Base-by-base conservation (phyloP, 2,113 vertebrate genomes). In the Microtus pennsylvanicus region DNA sequence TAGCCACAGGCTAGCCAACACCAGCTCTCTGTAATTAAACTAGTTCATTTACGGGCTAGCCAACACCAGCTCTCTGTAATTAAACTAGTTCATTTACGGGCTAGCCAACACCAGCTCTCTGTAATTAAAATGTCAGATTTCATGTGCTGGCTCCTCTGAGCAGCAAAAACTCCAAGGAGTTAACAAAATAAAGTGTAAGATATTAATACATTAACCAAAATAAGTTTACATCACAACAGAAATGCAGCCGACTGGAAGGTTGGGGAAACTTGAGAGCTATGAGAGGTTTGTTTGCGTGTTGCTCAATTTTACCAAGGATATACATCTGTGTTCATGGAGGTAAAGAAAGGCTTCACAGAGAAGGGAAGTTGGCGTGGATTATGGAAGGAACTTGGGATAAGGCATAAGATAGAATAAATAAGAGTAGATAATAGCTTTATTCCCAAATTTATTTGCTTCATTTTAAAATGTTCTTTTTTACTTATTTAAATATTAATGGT, bases 391-490 rank as follows among this genome's bases (percentile, higher is more conserved):
- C 83, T 94, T 76, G 83, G 19, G 30, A 61, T 77, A 81, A 90
- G 30, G 10, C 78, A 24, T 70, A 86, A 6, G 35, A 22, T 78
- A 7, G 33, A 67, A 3, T 1, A 86, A 38, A 80, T 14, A 28
- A 19, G 38, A 55, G 9, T 2, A 91, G 45, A 87, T 22, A 21
- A 26, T 77, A 75, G 33, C 9, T 90, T 63, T 81, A 28, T 76
- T 75, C 7, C 47, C 65, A 58, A 65, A 89, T 8, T 38, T 65
- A 70, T 52, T 93, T 80, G 77, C 0, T 72, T 76, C 85, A 19
- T 89, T 87, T 94, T 75, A 80, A 94, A 80, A 7, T n/a, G 30
- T 50, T 93, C 61, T 94, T 50, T 45, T 76, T 83, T 85, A 42
- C 67, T 0, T 83, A 70, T 69, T 93, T 61, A 78, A 93, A 90